Evolutionary conservation across 2,797 vertebrate species (phyloP), one percentile per base, ranked within the genome.

Genomic region (Chiroxiphia lanceolata): DNA sequence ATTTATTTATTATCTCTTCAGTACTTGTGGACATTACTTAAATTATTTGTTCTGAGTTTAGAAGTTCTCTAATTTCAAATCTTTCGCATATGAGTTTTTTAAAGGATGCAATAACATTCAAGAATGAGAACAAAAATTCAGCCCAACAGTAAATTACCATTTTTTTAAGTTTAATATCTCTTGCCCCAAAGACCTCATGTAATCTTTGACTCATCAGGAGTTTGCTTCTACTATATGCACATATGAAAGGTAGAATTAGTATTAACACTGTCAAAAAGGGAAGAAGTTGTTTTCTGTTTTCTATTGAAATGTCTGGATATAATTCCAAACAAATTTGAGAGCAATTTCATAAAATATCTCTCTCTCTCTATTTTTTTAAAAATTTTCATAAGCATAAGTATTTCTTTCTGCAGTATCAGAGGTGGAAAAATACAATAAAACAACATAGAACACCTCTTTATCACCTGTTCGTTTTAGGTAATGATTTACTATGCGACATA

Each of bases 221-320:
- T 22, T 68, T 18, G 1, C 15, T 68, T 63, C 29, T 79, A 77
- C 31, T 20, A 12, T 27, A 90, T 31, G 29, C 22, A 71, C 26
- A 48, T 50, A 54, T n/a, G 51, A 96, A 92, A 94, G 34, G 9
- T 31, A 68, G 80, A 96, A 94, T 71, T 88, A 94, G 65, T 47
- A 69, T 71, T 68, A 79, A 18, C 5, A 12, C 64, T 59, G 40
- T 67, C 74, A 74, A 96, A 86, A 91, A 80, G 15, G 56, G 53
- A 83, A 21, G 17, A 54, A 45, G 10, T 40, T 89, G 16, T 74
- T 64, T 93, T 96, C 88, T 69, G 33, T 83, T 90, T 95, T 70
- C 42, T 81, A 13, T 27, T 94, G 60, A 92, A 94, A 90, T 9
- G 4, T 6, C 16, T 80, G 34, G 6, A 40, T 78, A 59, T 71